These are phyloP conservation scores for Bombus confusus DNA, from an alignment of 1,140 invertebrate genomes.

Conservation along the genomic window DNA sequence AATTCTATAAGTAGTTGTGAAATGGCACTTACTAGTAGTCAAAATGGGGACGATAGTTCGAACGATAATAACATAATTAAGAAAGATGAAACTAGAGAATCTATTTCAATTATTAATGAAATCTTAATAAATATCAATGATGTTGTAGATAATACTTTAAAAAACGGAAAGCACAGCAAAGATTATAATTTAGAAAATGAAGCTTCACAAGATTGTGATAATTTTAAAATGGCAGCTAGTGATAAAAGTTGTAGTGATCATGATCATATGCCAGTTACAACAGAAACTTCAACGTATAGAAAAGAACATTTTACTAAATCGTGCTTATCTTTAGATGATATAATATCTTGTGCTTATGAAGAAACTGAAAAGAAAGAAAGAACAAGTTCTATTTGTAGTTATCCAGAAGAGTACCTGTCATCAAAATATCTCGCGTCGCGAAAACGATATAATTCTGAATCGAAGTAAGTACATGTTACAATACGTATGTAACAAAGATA, in stretches of 20 bases:
- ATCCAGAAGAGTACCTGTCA: slow-evolving; percentile 48
- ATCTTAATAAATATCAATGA: slow-evolving; percentile 41
- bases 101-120: slow-evolving; percentile 39
- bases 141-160: slow-evolving; percentile 37
- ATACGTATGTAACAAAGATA: background rate
- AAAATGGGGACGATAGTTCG: slow-evolving; percentile 75
- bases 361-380: slow-evolving; percentile 56
- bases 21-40: slow-evolving; percentile 79
- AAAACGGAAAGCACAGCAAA: slow-evolving; percentile 37
- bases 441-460: slow-evolving; percentile 67
- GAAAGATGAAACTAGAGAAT: slow-evolving; percentile 57
- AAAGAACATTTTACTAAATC: slow-evolving; percentile 56
- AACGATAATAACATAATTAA: slow-evolving; percentile 68
- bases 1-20: slow-evolving; percentile 82
- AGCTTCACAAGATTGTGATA: slow-evolving; percentile 29
- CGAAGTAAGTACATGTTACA: slow-evolving; percentile 59
- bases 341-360: slow-evolving; percentile 50
- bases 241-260: slow-evolving; percentile 35
- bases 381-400: slow-evolving; percentile 62
- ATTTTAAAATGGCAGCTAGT: slow-evolving; percentile 1
- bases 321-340: slow-evolving; percentile 60
- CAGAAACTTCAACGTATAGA: slow-evolving; percentile 23
- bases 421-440: slow-evolving; percentile 35
- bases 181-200: slow-evolving; percentile 24
- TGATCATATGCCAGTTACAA: background rate